Percentiles rank a stretch among this genome's conserved stretches.
phyloP scores from a whole-genome alignment of 2,113 vertebrate species.

The Chionomys nivalis region DNA sequence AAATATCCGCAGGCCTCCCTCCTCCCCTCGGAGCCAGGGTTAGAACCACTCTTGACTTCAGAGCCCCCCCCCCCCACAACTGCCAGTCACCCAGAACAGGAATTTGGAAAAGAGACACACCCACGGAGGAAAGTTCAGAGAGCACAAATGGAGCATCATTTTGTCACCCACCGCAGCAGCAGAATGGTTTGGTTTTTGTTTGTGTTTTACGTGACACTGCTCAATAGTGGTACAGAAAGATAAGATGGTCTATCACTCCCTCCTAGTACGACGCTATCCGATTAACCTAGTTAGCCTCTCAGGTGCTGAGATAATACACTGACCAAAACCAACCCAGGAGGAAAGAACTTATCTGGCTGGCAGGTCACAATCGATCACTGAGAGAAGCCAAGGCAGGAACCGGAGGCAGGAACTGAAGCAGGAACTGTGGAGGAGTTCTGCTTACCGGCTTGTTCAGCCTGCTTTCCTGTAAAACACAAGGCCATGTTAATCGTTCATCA shows the following conservation, averaged over 20 bases:
- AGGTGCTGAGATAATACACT: neutral
- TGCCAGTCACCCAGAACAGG: neutral
- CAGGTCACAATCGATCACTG: neutral
- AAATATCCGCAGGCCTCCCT: conserved; percentile 1
- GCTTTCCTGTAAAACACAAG: neutral
- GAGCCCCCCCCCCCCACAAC: conserved; percentile 12
- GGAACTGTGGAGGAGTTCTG: neutral
- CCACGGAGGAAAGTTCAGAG: neutral
- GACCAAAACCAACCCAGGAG: neutral
- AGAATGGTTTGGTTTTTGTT: neutral
- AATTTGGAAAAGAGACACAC: conserved; percentile 30
- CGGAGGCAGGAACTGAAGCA: neutral
- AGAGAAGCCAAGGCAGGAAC: neutral
- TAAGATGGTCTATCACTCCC: neutral
- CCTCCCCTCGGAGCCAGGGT: neutral
- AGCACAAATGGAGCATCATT: neutral
- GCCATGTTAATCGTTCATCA: neutral
- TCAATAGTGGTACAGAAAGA: neutral
- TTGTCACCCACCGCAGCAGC: neutral
- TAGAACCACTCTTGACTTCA: conserved; percentile 35
- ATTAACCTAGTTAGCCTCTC: neutral
- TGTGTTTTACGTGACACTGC: neutral
- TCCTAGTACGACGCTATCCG: neutral
- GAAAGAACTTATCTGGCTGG: neutral
- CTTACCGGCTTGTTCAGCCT: neutral